Percentiles rank a stretch among this genome's conserved stretches.
phyloP scores from a whole-genome alignment of 2,797 vertebrate species.

The Halcyon badia region DNA sequence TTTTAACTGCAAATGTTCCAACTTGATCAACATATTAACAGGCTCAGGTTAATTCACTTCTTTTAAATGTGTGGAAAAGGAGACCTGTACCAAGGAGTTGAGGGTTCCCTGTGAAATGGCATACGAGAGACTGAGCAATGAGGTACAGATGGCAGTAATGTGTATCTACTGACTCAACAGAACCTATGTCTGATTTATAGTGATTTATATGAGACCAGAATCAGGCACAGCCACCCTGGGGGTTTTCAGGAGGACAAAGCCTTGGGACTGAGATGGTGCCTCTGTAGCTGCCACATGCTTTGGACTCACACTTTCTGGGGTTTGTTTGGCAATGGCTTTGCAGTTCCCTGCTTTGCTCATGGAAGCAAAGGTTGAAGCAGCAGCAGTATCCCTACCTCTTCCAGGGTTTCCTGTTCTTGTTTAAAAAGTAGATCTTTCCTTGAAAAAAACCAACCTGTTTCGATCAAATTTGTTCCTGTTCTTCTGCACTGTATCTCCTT shows the following conservation, averaged over 20 bases:
- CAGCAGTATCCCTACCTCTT: background rate
- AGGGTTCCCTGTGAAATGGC: background rate
- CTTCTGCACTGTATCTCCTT: background rate
- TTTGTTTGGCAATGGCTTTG: background rate
- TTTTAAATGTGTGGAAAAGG: background rate
- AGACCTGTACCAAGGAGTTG: background rate
- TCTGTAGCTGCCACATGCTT: background rate
- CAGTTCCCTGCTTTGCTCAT: background rate
- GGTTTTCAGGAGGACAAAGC: background rate
- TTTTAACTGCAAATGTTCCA: background rate
- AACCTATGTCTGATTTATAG: background rate
- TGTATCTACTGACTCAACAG: background rate
- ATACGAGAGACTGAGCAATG: background rate
- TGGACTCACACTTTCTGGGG: fast-evolving
- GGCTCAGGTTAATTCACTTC: background rate
- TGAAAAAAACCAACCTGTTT: background rate
- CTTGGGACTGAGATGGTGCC: fast-evolving
- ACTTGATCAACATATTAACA: background rate
- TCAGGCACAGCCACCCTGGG: background rate
- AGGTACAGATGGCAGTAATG: background rate
- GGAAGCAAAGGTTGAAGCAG: background rate
- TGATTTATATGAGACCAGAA: background rate
- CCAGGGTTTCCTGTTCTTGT: background rate
- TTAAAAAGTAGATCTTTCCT: background rate
- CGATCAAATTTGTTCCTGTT: background rate